Conservation (phyloP, 2,888 invertebrate species). For the Andrena bucephala region DNA sequence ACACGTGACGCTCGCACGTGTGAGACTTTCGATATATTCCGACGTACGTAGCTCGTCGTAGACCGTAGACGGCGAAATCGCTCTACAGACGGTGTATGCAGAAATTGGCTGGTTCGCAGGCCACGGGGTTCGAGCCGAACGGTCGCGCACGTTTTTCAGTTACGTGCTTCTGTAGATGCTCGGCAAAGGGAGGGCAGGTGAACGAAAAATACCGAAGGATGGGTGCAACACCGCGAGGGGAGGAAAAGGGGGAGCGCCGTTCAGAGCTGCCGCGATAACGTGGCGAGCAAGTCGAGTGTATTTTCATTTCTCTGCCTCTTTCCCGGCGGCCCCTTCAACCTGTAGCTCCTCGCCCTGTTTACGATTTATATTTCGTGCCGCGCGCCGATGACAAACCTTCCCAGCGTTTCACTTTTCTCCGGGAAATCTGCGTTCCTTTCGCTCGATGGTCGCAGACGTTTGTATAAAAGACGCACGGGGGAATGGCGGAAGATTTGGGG, state of each 20-base stretch:
- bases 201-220: slow-evolving; percentile 24
- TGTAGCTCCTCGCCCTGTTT: slow-evolving; percentile 71
- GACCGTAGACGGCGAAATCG: slow-evolving; percentile 39
- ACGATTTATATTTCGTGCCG: slow-evolving; percentile 71
- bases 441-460: neutral
- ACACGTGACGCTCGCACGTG: neutral
- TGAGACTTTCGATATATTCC: slow-evolving; percentile 33
- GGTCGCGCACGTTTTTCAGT: slow-evolving; percentile 58
- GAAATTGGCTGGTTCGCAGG: slow-evolving; percentile 49
- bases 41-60: slow-evolving; percentile 26
- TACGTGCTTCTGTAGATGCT: slow-evolving; percentile 58
- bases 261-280: slow-evolving; percentile 64
- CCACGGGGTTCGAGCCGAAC: slow-evolving; percentile 29
- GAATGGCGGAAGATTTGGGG: neutral
- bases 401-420: slow-evolving; percentile 28
- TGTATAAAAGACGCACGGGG: neutral
- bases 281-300: slow-evolving; percentile 62
- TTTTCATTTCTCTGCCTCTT: slow-evolving; percentile 64
- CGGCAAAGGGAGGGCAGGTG: slow-evolving; percentile 54
- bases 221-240: slow-evolving; percentile 20
- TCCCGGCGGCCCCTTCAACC: slow-evolving; percentile 63
- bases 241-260: slow-evolving; percentile 27
- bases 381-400: slow-evolving; percentile 68
- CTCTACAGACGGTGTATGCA: slow-evolving; percentile 23
- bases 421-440: slow-evolving; percentile 28